A percentile compares a stretch with the other conserved stretches of the same genome.
phyloP scores from a whole-genome alignment of 2,113 vertebrate genomes.

The Octodon degus region DNA sequence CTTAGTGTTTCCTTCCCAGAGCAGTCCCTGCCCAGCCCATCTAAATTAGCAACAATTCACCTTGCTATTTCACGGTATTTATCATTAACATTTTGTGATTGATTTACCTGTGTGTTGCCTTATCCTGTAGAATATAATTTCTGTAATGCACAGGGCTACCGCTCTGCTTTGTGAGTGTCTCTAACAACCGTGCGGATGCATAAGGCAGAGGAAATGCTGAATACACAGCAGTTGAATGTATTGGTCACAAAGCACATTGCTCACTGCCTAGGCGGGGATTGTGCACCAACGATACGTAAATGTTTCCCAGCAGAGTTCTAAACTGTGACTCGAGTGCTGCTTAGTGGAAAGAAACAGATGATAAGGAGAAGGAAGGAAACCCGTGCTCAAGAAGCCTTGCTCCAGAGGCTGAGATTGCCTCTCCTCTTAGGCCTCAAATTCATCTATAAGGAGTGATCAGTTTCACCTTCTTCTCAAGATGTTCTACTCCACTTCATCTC shows the following conservation, averaged over 20 bases:
- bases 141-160: neutral
- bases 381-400: neutral
- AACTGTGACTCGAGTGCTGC: neutral
- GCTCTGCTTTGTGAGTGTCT: neutral
- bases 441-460: neutral
- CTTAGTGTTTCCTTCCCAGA: neutral
- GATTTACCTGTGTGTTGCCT: neutral
- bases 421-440: neutral
- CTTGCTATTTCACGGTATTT: neutral
- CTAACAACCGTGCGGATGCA: neutral
- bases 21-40: neutral
- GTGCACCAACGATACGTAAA: neutral
- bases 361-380: neutral
- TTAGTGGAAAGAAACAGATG: neutral
- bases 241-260: neutral
- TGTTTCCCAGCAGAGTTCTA: neutral
- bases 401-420: neutral
- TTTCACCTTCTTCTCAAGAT: neutral
- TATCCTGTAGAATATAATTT: neutral
- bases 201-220: neutral
- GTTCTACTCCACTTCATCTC: neutral
- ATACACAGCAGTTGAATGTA: neutral
- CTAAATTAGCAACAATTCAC: neutral
- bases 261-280: neutral
- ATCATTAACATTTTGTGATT: neutral